A percentile compares a stretch with the other conserved stretches of the same genome.
These are phyloP conservation scores for Epicauta chinensis DNA, from an alignment of 1,140 invertebrate species.

Conservation along the genomic window DNA sequence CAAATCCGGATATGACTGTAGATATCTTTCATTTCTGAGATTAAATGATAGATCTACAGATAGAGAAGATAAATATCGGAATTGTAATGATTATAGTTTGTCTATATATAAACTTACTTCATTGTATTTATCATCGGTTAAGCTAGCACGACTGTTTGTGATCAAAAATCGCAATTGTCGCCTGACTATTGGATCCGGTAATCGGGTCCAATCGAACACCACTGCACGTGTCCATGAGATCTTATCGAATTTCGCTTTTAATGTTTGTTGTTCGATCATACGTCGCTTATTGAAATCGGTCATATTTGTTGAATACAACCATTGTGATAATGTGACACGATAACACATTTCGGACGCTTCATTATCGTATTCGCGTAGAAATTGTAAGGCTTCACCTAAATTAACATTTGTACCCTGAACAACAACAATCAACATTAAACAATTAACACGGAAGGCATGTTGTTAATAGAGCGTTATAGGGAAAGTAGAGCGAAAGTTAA, in stretches of 20 bases:
- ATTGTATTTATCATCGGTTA: slow-evolving; percentile 67
- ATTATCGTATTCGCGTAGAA: slow-evolving; percentile 63
- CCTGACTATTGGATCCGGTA: slow-evolving; percentile 59
- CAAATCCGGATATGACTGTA: slow-evolving; percentile 69
- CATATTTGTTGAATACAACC: slow-evolving; percentile 74
- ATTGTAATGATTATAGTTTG: background rate
- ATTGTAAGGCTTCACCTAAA: slow-evolving; percentile 60
- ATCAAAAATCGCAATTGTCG: slow-evolving; percentile 67
- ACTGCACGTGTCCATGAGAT: slow-evolving; percentile 66
- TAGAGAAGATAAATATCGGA: too few species aligned
- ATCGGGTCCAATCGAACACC: slow-evolving; percentile 57
- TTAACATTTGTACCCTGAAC: slow-evolving; percentile 63
- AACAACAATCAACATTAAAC: background rate
- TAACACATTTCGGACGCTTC: slow-evolving; percentile 66
- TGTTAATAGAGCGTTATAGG: slow-evolving; percentile 6
- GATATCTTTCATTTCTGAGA: slow-evolving; percentile 73
- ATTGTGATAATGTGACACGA: slow-evolving; percentile 61
- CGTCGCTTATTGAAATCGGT: slow-evolving; percentile 61
- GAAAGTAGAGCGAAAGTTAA: slow-evolving; percentile 16
- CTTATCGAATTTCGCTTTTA: slow-evolving; percentile 65
- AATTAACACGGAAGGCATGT: background rate
- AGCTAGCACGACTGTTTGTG: slow-evolving; percentile 61
- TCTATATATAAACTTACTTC: slow-evolving; percentile 52
- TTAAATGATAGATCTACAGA: slow-evolving; percentile 62
- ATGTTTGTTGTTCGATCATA: slow-evolving; percentile 65